phyloP scores from a whole-genome alignment of 2,113 vertebrate species.

The Epinephelus moara region DNA sequence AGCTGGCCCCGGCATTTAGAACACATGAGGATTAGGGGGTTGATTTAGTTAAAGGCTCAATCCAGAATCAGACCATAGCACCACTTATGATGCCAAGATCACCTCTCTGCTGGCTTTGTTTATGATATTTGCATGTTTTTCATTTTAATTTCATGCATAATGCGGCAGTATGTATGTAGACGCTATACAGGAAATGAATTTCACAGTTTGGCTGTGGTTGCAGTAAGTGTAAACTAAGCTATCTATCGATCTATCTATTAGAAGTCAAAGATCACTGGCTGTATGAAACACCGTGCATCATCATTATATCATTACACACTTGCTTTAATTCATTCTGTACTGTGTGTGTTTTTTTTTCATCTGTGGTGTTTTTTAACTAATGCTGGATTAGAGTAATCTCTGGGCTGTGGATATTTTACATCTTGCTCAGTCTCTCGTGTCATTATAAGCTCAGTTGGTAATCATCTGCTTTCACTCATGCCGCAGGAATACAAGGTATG shows the following conservation, averaged over 20 bases:
- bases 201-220: not conserved
- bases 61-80: slow-evolving; percentile 76
- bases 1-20: slow-evolving; percentile 83
- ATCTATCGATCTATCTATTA: not conserved
- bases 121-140: slow-evolving; percentile 32
- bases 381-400: slow-evolving; percentile 70
- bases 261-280: not conserved
- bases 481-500: slow-evolving; percentile 49
- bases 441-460: slow-evolving; percentile 41
- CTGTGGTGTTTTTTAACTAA: slow-evolving; percentile 51
- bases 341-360: slow-evolving; percentile 9
- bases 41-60: slow-evolving; percentile 84
- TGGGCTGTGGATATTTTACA: slow-evolving; percentile 53
- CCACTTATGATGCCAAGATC: slow-evolving; percentile 73
- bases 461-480: slow-evolving; percentile 52
- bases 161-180: not conserved
- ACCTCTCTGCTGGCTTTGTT: slow-evolving; percentile 45
- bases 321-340: slow-evolving; percentile 11
- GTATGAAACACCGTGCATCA: not conserved
- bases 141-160: not conserved
- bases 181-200: not conserved
- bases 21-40: slow-evolving; percentile 81
- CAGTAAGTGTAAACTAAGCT: not conserved
- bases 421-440: slow-evolving; percentile 44
- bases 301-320: slow-evolving; percentile 7